Evolutionary conservation across 2,888 invertebrate genomes (phyloP).

Genomic region (Emmelina monodactyla): DNA sequence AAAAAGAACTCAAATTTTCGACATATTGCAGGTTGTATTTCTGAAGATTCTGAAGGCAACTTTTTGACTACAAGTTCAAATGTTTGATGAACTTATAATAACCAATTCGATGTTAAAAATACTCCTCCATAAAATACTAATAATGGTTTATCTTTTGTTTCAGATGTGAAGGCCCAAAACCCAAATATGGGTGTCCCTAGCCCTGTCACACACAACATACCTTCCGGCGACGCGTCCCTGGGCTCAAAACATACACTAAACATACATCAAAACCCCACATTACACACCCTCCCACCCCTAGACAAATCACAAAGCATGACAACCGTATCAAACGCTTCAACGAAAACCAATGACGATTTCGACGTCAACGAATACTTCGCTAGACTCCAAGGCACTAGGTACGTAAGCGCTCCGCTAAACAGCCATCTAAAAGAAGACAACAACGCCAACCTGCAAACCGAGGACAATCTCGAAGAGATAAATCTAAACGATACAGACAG

Average conservation of each 20-base stretch:
- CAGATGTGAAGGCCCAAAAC: slow-evolving; percentile 34
- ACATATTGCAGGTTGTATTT: too few species aligned
- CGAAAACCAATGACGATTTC: slow-evolving; percentile 47
- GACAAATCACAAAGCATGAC: slow-evolving; percentile 16
- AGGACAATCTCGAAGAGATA: slow-evolving; percentile 51
- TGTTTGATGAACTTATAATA: too few species aligned
- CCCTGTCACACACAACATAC: slow-evolving; percentile 25
- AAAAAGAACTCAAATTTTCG: too few species aligned
- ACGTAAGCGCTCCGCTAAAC: slow-evolving; percentile 49
- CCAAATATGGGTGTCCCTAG: slow-evolving; percentile 29
- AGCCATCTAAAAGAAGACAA: slow-evolving; percentile 48
- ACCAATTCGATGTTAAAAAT: too few species aligned
- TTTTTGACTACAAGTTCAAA: too few species aligned
- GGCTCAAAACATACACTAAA: slow-evolving; percentile 13
- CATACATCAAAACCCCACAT: slow-evolving; percentile 11
- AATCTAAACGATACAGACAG: slow-evolving; percentile 40
- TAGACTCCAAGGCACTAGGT: slow-evolving; percentile 47
- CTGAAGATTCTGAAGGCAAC: too few species aligned
- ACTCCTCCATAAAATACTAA: slow-evolving; percentile 1
- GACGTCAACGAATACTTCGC: slow-evolving; percentile 60
- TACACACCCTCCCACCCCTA: slow-evolving; percentile 10
- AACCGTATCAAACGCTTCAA: slow-evolving; percentile 28
- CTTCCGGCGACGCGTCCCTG: slow-evolving; percentile 26
- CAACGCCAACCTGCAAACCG: slow-evolving; percentile 55
- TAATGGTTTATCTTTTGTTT: slow-evolving; percentile 26